Percentiles rank a stretch among this genome's conserved stretches.
phyloP scores from a whole-genome alignment of 2,888 invertebrate species.

The Tyria jacobaeae region DNA sequence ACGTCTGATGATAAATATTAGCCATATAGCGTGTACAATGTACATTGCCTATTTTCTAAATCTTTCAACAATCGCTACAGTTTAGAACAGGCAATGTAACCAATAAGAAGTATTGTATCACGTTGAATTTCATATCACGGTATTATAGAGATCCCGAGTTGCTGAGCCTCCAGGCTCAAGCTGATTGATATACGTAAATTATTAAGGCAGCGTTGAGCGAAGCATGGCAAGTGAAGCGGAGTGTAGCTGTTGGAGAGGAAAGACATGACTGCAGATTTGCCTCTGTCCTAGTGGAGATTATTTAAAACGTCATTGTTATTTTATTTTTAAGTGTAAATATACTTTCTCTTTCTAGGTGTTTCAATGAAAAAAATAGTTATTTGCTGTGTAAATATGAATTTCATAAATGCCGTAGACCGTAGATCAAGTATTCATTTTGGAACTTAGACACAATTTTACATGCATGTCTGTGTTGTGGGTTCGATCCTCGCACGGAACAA shows the following conservation, averaged over 20 bases:
- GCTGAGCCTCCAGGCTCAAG: conserved; percentile 12
- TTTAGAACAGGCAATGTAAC: conserved; percentile 16
- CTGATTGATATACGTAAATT: conserved; percentile 19
- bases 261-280: background rate
- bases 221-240: background rate
- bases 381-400: too few relatives aligned
- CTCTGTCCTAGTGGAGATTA: background rate
- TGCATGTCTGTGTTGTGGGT: too few relatives aligned
- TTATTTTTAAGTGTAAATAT: background rate
- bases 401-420: too few relatives aligned
- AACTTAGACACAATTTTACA: too few relatives aligned
- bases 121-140: conserved; percentile 17
- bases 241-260: too few relatives aligned
- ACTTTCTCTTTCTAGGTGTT: background rate
- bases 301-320: background rate
- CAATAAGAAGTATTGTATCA: conserved; percentile 6
- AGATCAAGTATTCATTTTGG: too few relatives aligned
- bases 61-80: background rate
- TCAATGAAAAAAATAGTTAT: too few relatives aligned
- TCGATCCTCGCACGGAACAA: too few relatives aligned
- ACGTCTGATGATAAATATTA: conserved; percentile 47
- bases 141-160: conserved; percentile 17
- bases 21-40: conserved; percentile 30
- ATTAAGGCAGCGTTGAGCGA: conserved; percentile 4
- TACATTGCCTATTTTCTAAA: conserved; percentile 22